Base-by-base conservation (phyloP, 2,797 vertebrate species). In the Natrix natrix region DNA sequence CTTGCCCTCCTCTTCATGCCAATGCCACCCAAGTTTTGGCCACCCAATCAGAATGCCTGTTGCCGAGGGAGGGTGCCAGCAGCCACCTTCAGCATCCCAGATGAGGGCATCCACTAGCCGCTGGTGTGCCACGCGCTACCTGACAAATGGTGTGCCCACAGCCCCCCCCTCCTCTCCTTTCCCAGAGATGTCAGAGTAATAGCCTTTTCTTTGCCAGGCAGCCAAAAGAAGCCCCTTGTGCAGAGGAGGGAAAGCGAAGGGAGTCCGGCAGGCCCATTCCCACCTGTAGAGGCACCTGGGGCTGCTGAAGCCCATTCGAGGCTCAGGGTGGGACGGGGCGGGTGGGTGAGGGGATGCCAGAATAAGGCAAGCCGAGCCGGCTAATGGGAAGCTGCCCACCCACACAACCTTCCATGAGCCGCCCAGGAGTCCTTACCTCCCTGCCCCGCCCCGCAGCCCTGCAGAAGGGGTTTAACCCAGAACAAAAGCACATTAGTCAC, bases 401-500 rank as follows among this genome's bases (percentile, higher is more conserved):
- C 93, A 93, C 54, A 66, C 93, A 93, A 90, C 93, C 91, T 94
- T 0, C 60, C 92, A 95, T 94, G 94, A 94, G 83, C 94, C 94
- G 0, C 48, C 5, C 48, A 28, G 1, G 61, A 91, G 95, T 93
- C 95, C 94, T 94, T 86, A 37, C 55, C 92, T 92, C n/a, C n/a
- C 32, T 66, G 7, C 24, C 20, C 11, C 1, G 93, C 94, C 96
- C 96, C 96, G 90, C 96, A 97, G 96, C 95, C 94, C 95, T 93
- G 94, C 94, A 78, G 10, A 96, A 92, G 95, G 95, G 88, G 48
- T 52, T 95, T 63, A 95, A 95, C 96, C 97, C 95, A 95, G 95
- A 97, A 61, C 24, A 94, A 95, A 95, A 97, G 96, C 96, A 97
- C 96, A 96, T 95, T 96, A 96, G 97, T 97, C 94, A 95, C 97